Base-by-base conservation (phyloP, 2,888 invertebrate genomes). In the Caenorhabditis japonica region DNA sequence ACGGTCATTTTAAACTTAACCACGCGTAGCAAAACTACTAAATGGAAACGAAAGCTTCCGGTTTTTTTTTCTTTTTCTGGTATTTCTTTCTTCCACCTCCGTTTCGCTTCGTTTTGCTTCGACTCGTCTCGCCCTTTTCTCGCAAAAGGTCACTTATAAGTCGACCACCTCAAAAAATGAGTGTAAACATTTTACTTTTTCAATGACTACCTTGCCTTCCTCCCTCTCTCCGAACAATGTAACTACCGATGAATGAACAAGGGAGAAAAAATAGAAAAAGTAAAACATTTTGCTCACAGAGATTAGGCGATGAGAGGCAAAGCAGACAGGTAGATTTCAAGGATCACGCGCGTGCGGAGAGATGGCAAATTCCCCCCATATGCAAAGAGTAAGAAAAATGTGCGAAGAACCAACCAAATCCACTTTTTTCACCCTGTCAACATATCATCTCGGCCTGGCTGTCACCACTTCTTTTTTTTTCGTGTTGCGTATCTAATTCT, bases 101-200 rank as follows among this genome's bases (percentile, higher is more conserved):
- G n/a, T n/a, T n/a, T n/a, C n/a, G n/a, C n/a, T n/a, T n/a, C n/a
- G n/a, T n/a, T n/a, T n/a, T n/a, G n/a, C n/a, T n/a, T n/a, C n/a
- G n/a, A n/a, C n/a, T n/a, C n/a, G n/a, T n/a, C n/a, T n/a, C n/a
- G n/a, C n/a, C n/a, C n/a, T n/a, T n/a, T n/a, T 13, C 23, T 51
- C 19, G 44, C 21, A n/a, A 38, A 62, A 62, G 53, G 62, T 62
- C 64, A 64, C 43, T 64, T 64, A 64, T 47, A 64, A 64, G 49
- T 49, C 19, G 44, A n/a, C n/a, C n/a, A n/a, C n/a, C n/a, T 46
- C 52, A 41, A 46, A 34, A 10, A 7, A 10, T 30, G 10, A 56
- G 49, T 56, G 64, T 64, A 64, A 64, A 64, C 64, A 64, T 39
- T 39, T 56, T 56, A 41, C 15, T n/a, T 13, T 60, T 51, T 52